Base-by-base conservation (phyloP, 2,797 vertebrate species). In the Zenarchopterus dispar region DNA sequence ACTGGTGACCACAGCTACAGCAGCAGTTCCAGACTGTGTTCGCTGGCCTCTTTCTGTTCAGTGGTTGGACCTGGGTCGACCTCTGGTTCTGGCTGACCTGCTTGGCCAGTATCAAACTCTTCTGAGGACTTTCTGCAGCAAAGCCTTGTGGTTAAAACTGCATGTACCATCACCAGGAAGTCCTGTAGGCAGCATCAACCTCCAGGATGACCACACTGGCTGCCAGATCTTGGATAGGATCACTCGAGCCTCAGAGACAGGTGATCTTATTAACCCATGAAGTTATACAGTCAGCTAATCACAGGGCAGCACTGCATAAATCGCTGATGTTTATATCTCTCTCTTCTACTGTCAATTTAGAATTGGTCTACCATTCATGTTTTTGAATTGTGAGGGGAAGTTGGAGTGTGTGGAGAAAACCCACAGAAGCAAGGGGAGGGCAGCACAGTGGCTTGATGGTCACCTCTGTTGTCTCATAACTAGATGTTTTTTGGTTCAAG, bases 111-210 rank as follows among this genome's bases (percentile, higher is more conserved):
- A 93, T 73, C 74, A 60, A 16, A 19, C 9, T 2, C 59, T 85
- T 73, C 68, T 92, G 52, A 88, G 89, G 90, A 58, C 41, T 21
- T 62, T 86, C 31, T 93, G 88, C 71, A 62, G 71, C 23, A 67
- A 56, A 53, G 80, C 85, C 0, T 53, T 89, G 26, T 57, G 88
- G 52, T 57, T 73, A 39, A 76, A 77, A 26, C 81, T 93, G 47
- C 85, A 82, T 36, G 59, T 60, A 1, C 85, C 88, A 13, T 50
- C 42, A 18, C 5, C 43, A 47, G 60, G 47, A 44, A 23, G 43
- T 47, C 0, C 46, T 47, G 21, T 75, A 50, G 86, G 48, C 31
- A 91, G 88, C 70, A 41, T 93, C 44, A 90, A 88, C 77, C 85
- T 91, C 17, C 90, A 89, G 56, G 85, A 68, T 23, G 63, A 78